phyloP scores from a whole-genome alignment of 1,140 invertebrate genomes.

The Pachypeltis micranthus region DNA sequence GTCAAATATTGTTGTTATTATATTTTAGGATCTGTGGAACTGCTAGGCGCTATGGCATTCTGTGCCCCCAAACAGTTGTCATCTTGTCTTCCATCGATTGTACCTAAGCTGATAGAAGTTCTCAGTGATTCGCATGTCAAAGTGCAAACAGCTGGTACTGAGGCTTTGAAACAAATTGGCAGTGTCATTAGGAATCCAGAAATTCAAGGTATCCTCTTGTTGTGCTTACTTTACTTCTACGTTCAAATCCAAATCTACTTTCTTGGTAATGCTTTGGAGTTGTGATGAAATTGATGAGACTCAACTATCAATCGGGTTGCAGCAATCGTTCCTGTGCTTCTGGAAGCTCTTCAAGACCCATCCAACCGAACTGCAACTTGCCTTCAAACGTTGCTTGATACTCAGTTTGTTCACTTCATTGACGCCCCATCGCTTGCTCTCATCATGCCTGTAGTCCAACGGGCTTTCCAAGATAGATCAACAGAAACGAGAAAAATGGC shows the following conservation, averaged over 20 bases:
- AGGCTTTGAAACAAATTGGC: conserved; percentile 91
- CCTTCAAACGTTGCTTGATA: conserved; percentile 85
- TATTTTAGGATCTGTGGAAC: conserved; percentile 73
- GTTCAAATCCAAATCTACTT: neutral
- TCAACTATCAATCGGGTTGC: too few relatives aligned
- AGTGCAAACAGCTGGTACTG: conserved; percentile 92
- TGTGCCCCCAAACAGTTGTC: conserved; percentile 98
- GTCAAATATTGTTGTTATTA: neutral
- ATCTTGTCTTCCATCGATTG: conserved; percentile 92
- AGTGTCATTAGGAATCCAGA: conserved; percentile 97
- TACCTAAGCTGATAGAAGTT: conserved; percentile 96
- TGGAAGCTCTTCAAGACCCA: conserved; percentile 92
- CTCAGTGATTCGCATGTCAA: conserved; percentile 94
- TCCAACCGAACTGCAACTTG: conserved; percentile 87
- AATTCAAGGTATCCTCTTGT: conserved; percentile 77
- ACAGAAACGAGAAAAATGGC: conserved; percentile 98
- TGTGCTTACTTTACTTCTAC: neutral
- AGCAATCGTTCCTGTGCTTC: conserved; percentile 81
- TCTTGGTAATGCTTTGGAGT: neutral
- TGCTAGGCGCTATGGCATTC: conserved; percentile 93
- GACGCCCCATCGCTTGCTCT: conserved; percentile 95
- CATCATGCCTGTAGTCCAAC: conserved; percentile 97
- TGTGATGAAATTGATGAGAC: conserved; percentile 1
- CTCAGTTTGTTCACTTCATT: conserved; percentile 98
- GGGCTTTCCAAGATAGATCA: conserved; percentile 92